A percentile compares a stretch with the other conserved stretches of the same genome.
phyloP scores from a whole-genome alignment of 2,888 invertebrate genomes.

The Neoitamus cyanurus region DNA sequence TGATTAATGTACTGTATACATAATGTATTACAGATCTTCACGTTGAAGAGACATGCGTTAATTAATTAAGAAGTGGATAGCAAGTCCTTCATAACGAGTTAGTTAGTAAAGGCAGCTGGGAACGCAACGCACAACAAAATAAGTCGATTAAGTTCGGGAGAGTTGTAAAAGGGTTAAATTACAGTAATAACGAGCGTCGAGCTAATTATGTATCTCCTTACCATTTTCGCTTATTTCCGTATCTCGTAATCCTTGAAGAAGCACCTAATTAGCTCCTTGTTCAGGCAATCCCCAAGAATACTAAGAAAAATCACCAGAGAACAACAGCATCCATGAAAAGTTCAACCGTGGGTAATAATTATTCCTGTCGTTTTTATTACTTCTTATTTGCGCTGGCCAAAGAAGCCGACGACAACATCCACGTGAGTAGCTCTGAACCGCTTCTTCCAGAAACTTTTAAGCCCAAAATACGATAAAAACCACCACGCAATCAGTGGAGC shows the following conservation, averaged over 20 bases:
- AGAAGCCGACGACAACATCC: background rate
- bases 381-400: background rate
- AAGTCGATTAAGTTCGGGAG: background rate
- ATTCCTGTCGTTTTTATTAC: background rate
- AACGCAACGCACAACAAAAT: background rate
- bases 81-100: background rate
- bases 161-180: background rate
- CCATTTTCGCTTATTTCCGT: constrained; percentile 30
- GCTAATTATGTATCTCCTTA: constrained; percentile 9
- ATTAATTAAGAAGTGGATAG: background rate
- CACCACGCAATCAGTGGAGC: background rate
- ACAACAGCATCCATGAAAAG: background rate
- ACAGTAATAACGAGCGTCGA: background rate
- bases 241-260: constrained; percentile 1
- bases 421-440: background rate
- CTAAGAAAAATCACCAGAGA: background rate
- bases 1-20: background rate
- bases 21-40: background rate
- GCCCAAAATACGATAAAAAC: background rate
- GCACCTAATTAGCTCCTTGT: background rate
- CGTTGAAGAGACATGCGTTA: background rate
- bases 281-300: background rate
- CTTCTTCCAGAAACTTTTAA: background rate
- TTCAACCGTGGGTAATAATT: background rate
- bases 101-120: background rate